These are phyloP conservation scores for Hoplostethus atlanticus DNA, from an alignment of 2,797 vertebrate genomes.

Conservation along the genomic window DNA sequence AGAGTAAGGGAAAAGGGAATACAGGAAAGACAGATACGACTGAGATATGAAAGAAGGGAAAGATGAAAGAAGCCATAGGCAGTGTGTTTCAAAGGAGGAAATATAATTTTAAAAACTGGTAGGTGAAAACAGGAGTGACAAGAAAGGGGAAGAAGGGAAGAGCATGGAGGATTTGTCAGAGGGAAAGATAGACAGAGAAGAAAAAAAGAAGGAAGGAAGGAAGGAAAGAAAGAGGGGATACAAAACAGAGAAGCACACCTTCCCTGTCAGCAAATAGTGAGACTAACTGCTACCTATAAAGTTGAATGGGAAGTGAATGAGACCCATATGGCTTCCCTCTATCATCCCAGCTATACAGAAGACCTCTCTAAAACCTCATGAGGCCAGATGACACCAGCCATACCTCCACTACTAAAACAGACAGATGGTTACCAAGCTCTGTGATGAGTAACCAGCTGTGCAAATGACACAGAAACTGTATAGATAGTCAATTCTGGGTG, in stretches of 20 bases:
- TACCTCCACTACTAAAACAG: constrained; percentile 69
- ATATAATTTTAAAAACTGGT: neutral
- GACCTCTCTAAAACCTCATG: constrained; percentile 78
- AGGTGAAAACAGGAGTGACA: neutral
- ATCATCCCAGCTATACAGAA: constrained; percentile 73
- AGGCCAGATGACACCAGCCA: constrained; percentile 72
- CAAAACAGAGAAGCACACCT: constrained; percentile 59
- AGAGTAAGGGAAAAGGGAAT: neutral
- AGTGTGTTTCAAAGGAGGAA: neutral
- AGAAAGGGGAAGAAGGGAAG: neutral
- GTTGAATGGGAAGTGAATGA: constrained; percentile 62
- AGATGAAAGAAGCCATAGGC: neutral
- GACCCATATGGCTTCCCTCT: constrained; percentile 73
- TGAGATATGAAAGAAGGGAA: neutral
- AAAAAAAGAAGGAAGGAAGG: neutral
- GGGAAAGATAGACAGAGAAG: constrained; percentile 17
- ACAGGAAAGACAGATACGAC: no score
- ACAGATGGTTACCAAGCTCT: constrained; percentile 77
- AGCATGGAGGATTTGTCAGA: neutral
- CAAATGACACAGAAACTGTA: constrained; percentile 51
- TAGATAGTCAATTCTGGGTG: constrained; percentile 38
- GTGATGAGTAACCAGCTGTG: constrained; percentile 79
- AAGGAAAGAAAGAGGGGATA: constrained; percentile 33
- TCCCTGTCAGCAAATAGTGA: constrained; percentile 68
- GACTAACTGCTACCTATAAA: constrained; percentile 72